phyloP scores from a whole-genome alignment of 1,140 invertebrate species.

The Trialeurodes vaporariorum region DNA sequence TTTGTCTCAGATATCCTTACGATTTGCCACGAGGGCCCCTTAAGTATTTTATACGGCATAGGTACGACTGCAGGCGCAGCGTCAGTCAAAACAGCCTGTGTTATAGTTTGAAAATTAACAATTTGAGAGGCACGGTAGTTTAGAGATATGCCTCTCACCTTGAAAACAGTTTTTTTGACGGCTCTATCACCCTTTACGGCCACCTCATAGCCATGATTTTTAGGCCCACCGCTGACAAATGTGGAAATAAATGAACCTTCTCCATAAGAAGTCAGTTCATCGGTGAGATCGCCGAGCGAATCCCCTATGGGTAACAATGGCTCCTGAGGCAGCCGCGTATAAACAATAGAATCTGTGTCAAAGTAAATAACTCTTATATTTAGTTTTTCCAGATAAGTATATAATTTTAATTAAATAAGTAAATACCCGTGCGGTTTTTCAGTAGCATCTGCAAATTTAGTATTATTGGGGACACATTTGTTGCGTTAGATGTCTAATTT shows the following conservation, averaged over 20 bases:
- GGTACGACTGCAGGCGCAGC: not conserved
- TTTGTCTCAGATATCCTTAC: not conserved
- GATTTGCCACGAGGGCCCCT: not conserved
- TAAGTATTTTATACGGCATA: not conserved
- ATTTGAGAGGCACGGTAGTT: slow-evolving; percentile 17
- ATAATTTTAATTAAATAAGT: no score
- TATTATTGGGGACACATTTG: no score
- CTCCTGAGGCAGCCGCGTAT: no score
- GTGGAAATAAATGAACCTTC: slow-evolving; percentile 23
- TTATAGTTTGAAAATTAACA: slow-evolving; percentile 24
- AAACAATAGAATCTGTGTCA: no score
- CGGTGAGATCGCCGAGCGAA: slow-evolving; percentile 29
- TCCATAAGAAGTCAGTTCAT: slow-evolving; percentile 27
- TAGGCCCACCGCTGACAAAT: slow-evolving; percentile 28
- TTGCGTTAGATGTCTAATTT: no score
- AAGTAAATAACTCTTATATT: no score
- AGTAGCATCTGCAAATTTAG: no score
- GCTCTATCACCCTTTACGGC: slow-evolving; percentile 3
- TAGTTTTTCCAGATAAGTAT: no score
- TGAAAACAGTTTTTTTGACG: slow-evolving; percentile 15
- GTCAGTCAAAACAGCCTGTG: slow-evolving; percentile 1
- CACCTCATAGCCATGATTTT: slow-evolving; percentile 26
- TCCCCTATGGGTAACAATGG: slow-evolving; percentile 23
- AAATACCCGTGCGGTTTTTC: no score
- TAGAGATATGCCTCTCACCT: slow-evolving; percentile 23